A percentile compares a stretch with the other conserved stretches of the same genome.
Conservation (phyloP, 1,140 invertebrate genomes). For the Subanguina moxae region DNA sequence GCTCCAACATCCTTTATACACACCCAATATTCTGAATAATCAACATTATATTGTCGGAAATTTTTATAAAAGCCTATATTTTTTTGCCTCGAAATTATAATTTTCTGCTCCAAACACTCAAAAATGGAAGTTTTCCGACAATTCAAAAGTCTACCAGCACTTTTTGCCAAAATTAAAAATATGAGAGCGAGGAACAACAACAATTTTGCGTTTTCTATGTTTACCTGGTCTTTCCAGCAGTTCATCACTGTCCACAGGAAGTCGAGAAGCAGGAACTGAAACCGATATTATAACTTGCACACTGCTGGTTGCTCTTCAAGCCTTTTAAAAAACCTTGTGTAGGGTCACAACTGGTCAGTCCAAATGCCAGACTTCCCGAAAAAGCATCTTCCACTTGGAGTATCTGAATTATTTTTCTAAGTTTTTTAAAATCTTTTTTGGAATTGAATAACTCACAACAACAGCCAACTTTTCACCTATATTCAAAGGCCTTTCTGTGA, state of each 20-base stretch:
- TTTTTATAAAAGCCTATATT: too few relatives aligned
- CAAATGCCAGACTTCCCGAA: slow-evolving; percentile 80
- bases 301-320: slow-evolving; percentile 66
- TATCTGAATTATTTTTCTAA: slow-evolving; percentile 17
- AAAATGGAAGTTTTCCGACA: too few relatives aligned
- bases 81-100: too few relatives aligned
- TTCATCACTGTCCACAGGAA: slow-evolving; percentile 87
- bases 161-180: too few relatives aligned
- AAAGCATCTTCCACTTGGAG: slow-evolving; percentile 71
- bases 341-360: slow-evolving; percentile 90
- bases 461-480: slow-evolving; percentile 36
- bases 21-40: slow-evolving; percentile 70
- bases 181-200: too few relatives aligned
- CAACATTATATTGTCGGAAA: too few relatives aligned
- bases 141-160: too few relatives aligned
- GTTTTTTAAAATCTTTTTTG: not conserved
- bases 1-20: slow-evolving; percentile 85
- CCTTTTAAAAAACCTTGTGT: not conserved
- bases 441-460: slow-evolving; percentile 17
- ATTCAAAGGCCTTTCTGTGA: slow-evolving; percentile 39
- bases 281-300: not conserved
- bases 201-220: too few relatives aligned
- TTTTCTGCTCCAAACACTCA: too few relatives aligned
- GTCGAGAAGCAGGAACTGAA: slow-evolving; percentile 62
- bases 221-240: slow-evolving; percentile 75